Percentiles rank a stretch among this genome's conserved stretches.
These are phyloP conservation scores for Hippocampus abdominalis DNA, from an alignment of 2,113 vertebrate genomes.

Conservation along the genomic window DNA sequence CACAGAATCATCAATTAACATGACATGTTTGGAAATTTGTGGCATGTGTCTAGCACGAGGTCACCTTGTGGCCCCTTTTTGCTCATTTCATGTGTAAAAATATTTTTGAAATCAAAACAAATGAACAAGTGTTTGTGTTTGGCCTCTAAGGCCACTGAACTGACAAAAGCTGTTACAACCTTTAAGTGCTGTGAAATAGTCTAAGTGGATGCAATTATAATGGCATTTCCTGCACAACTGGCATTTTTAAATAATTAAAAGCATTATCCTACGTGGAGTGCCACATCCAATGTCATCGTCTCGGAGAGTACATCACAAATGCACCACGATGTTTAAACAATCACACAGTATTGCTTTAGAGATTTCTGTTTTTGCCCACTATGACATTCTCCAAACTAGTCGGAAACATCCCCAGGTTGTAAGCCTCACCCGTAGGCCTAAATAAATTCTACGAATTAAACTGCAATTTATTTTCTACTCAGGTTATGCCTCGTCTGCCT, in stretches of 20 bases:
- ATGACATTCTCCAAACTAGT: slow-evolving; percentile 10
- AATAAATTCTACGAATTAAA: slow-evolving; percentile 32
- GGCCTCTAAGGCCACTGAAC: not conserved
- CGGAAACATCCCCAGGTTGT: slow-evolving; percentile 17
- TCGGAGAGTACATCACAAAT: slow-evolving; percentile 13
- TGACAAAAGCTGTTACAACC: slow-evolving; percentile 17
- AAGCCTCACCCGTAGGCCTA: slow-evolving; percentile 13
- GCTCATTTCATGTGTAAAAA: not conserved
- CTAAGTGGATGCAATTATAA: slow-evolving; percentile 11
- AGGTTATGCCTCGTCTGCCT: slow-evolving; percentile 27
- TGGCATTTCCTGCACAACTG: slow-evolving; percentile 14
- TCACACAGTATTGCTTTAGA: slow-evolving; percentile 15
- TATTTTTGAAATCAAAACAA: not conserved
- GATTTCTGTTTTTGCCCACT: slow-evolving; percentile 25
- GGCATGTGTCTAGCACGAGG: not conserved
- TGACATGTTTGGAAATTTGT: not conserved
- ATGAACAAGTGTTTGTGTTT: not conserved
- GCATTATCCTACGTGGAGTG: slow-evolving; percentile 14
- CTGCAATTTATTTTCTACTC: slow-evolving; percentile 24
- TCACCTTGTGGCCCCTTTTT: not conserved
- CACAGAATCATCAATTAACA: not conserved
- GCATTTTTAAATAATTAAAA: slow-evolving; percentile 31
- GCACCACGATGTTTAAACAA: slow-evolving; percentile 21
- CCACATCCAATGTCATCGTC: slow-evolving; percentile 28
- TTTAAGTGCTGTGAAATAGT: slow-evolving; percentile 26